Percentiles rank a stretch among this genome's conserved stretches.
Evolutionary conservation across 2,888 invertebrate species (phyloP).

Genomic region (Sphecodes monilicornis): DNA sequence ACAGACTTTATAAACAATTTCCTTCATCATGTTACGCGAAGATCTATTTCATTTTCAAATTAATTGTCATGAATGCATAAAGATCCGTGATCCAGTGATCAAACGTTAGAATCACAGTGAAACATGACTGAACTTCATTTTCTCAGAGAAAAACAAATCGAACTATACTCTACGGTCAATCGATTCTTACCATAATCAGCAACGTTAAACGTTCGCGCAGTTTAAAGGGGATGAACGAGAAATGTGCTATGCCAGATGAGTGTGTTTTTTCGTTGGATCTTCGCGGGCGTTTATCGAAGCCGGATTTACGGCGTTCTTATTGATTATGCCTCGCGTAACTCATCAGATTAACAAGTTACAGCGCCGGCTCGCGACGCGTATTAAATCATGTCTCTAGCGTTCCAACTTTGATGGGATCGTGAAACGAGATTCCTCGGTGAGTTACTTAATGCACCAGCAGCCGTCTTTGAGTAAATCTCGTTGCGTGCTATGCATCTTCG

Average conservation of each 20-base stretch:
- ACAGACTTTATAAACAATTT: too few relatives aligned
- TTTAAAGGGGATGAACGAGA: neutral
- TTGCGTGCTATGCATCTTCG: conserved; percentile 5
- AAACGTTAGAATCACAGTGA: neutral
- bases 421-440: conserved; percentile 39
- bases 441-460: conserved; percentile 34
- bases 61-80: too few relatives aligned
- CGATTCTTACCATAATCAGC: neutral
- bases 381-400: conserved; percentile 50
- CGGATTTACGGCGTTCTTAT: conserved; percentile 54
- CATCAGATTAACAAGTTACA: conserved; percentile 55
- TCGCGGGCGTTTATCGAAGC: conserved; percentile 36
- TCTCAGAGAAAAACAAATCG: neutral
- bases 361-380: conserved; percentile 19
- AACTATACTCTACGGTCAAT: neutral
- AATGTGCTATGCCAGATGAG: neutral
- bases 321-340: conserved; percentile 52
- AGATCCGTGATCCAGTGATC: too few relatives aligned
- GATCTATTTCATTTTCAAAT: too few relatives aligned
- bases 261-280: conserved; percentile 23
- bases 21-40: too few relatives aligned
- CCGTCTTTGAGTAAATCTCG: conserved; percentile 43
- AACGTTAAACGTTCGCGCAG: neutral
- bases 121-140: neutral
- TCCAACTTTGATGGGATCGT: conserved; percentile 47